Evolutionary conservation across 2,113 vertebrate species (phyloP).

Genomic region (Saimiri boliviensis): DNA sequence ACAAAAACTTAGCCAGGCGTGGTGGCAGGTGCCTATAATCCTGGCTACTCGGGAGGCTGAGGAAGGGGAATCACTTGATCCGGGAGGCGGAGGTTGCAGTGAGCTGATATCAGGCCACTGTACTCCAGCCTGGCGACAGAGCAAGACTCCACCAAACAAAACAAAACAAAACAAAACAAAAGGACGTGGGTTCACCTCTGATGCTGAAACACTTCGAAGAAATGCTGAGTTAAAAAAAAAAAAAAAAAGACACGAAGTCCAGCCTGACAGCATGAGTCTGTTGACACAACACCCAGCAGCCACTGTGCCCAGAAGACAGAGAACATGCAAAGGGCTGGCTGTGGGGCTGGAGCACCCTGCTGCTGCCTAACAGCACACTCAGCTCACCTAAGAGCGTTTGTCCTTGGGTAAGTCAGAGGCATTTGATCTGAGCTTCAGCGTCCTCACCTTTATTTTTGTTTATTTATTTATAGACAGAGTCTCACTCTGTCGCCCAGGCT

Average conservation of each 20-base stretch:
- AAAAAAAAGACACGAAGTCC: neutral
- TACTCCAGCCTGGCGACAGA: too few species aligned
- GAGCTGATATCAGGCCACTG: too few species aligned
- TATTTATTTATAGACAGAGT: too few species aligned
- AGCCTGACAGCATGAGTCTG: neutral
- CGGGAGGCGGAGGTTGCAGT: too few species aligned
- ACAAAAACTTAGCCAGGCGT: too few species aligned
- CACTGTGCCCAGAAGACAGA: neutral
- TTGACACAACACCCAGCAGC: neutral
- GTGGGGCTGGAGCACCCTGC: neutral
- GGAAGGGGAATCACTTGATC: too few species aligned
- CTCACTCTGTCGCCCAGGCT: too few species aligned
- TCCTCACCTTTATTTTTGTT: neutral
- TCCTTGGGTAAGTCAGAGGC: neutral
- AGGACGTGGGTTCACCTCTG: accelerated
- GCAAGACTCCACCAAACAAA: too few species aligned
- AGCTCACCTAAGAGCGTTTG: neutral
- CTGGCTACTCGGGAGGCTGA: too few species aligned
- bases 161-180: too few species aligned
- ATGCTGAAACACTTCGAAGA: neutral
- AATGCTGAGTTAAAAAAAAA: neutral
- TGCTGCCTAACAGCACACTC: accelerated
- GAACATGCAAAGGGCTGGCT: accelerated
- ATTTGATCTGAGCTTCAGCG: too few species aligned
- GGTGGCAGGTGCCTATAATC: too few species aligned